Evolutionary conservation across 2,113 vertebrate genomes (phyloP).

Genomic region (Calidris pygmaea): DNA sequence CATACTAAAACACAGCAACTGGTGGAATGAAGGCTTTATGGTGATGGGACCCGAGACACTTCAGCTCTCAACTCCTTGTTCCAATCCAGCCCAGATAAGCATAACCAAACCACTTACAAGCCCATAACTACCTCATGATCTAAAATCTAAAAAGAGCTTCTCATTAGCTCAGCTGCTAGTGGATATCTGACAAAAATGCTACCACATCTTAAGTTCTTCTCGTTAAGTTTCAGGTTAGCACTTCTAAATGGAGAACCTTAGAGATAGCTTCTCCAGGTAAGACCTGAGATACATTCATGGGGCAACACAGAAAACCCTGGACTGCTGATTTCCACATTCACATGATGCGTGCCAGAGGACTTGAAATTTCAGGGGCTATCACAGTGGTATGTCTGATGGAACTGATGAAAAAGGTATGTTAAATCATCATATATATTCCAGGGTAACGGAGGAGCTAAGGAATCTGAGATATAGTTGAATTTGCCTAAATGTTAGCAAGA

Average conservation of each 20-base stretch:
- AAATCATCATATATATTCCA: not conserved
- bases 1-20: not conserved
- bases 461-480: not conserved
- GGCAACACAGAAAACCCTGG: not conserved
- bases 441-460: not conserved
- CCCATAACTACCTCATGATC: not conserved
- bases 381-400: not conserved
- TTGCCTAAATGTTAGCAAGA: not conserved
- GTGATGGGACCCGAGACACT: not conserved
- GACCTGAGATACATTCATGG: not conserved
- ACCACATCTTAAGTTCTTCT: not conserved
- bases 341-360: not conserved
- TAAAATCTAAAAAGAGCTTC: not conserved
- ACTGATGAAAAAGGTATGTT: not conserved
- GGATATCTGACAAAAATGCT: not conserved
- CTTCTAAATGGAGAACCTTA: not conserved
- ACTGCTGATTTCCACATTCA: not conserved
- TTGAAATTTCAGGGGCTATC: not conserved
- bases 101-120: not conserved
- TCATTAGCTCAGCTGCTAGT: not conserved
- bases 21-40: not conserved
- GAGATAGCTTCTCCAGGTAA: not conserved
- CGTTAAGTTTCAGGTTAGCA: not conserved
- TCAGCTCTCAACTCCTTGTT: not conserved
- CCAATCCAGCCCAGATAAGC: not conserved